A percentile compares a stretch with the other conserved stretches of the same genome.
Evolutionary conservation across 2,113 vertebrate species (phyloP).

Genomic region (Sylvia atricapilla): DNA sequence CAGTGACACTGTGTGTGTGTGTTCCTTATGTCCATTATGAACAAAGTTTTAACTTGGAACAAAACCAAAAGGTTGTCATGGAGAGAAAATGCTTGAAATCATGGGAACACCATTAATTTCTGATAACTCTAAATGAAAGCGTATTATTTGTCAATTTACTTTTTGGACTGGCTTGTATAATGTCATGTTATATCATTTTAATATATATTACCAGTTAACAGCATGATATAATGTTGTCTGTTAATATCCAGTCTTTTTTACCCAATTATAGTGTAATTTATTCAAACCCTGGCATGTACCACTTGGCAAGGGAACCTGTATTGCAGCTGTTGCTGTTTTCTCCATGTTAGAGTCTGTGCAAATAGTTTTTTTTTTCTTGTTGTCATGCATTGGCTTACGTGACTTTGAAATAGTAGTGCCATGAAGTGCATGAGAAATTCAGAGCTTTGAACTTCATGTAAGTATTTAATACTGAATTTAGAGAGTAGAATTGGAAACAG

Average conservation of each 20-base stretch:
- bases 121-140: background rate
- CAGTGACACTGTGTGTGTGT: background rate
- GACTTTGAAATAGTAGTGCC: background rate
- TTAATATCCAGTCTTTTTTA: conserved; percentile 38
- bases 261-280: conserved; percentile 8
- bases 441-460: background rate
- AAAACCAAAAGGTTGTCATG: background rate
- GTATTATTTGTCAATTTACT: background rate
- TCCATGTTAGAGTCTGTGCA: background rate
- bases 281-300: background rate
- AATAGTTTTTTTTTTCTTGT: background rate
- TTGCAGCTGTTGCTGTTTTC: conserved; percentile 29
- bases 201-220: conserved; percentile 3
- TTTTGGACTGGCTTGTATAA: conserved; percentile 14
- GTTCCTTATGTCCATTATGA: background rate
- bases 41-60: background rate
- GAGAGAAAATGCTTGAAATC: background rate
- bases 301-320: background rate
- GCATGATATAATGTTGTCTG: conserved; percentile 3
- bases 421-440: conserved; percentile 8
- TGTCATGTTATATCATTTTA: background rate
- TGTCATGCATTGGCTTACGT: background rate
- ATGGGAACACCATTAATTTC: background rate
- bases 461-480: background rate
- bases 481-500: background rate